Evolutionary conservation across 1,140 invertebrate genomes (phyloP), one percentile per base, ranked within the genome.

Genomic region (Babylonia areolata): DNA sequence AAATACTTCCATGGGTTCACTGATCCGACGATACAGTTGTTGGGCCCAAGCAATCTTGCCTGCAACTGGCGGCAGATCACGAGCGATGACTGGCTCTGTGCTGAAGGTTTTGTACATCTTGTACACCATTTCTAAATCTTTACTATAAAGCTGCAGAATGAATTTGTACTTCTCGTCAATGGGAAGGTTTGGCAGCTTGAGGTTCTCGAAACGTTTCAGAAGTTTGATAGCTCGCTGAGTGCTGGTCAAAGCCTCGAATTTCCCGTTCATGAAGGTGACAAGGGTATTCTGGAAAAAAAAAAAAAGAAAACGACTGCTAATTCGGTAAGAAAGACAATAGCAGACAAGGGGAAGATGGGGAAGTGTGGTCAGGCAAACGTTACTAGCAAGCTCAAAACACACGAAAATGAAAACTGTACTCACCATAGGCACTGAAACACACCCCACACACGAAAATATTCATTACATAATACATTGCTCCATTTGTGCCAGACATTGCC

Each of bases 221-320:
- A 98, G 97, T 71, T 96, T 95, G 69, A 98, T 97, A 35, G 97
- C 97, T 93, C 98, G 97, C 0, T 97, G 96, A 0, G 97, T 98
- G 94, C 98, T 97, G 97, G 97, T 98, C 2, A 98, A 97, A 73
- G 96, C 97, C 42, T 97, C 96, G 92, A 98, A 98, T 94, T 97
- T 98, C 37, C 95, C 95, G 92, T 99, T 97, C 89, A 99, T 94
- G 81, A 94, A 94, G 12, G 0, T 42, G 3, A 73, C 40, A n/a
- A 84, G 35, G 23, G 69, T 1, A 31, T 5, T 73, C 82, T 84
- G 82, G 15, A 84, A 40, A 42, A 69, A 35, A 83, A 71, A 69
- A 71, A 9, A 5, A 23, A 69, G 20, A 69, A 12, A 31, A 69
- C n/a, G 11, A 69, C n/a, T n/a, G n/a, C n/a, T n/a, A n/a, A n/a